A percentile compares a stretch with the other conserved stretches of the same genome.
These are phyloP conservation scores for Gallinago solitaria DNA, from an alignment of 2,797 vertebrate species.

Conservation along the genomic window DNA sequence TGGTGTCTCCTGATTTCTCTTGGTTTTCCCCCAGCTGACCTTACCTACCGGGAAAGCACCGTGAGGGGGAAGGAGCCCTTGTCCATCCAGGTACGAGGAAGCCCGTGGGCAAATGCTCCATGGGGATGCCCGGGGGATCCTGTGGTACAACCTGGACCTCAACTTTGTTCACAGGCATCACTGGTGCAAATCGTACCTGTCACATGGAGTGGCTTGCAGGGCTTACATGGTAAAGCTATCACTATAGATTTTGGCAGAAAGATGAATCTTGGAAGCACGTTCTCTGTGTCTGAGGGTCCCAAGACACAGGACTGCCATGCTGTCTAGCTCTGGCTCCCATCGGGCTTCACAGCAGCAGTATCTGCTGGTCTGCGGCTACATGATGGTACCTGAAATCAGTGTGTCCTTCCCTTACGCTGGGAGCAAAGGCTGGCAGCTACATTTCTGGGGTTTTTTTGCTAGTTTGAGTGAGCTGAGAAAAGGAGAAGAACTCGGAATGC, in stretches of 20 bases:
- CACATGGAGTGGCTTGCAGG: rapidly evolving
- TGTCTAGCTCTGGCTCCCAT: background rate
- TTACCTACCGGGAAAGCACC: background rate
- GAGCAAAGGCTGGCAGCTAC: background rate
- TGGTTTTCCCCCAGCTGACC: background rate
- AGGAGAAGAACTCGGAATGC: background rate
- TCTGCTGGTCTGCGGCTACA: background rate
- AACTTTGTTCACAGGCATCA: background rate
- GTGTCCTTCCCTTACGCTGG: rapidly evolving
- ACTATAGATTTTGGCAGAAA: background rate
- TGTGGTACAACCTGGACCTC: background rate
- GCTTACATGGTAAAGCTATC: background rate
- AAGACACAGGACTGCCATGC: background rate
- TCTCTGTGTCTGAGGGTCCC: background rate
- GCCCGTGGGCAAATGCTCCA: rapidly evolving
- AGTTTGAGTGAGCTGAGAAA: background rate
- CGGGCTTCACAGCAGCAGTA: rapidly evolving
- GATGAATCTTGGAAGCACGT: background rate
- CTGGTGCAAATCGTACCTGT: rapidly evolving
- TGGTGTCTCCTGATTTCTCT: background rate
- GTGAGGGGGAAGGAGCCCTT: background rate
- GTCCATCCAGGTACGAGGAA: background rate
- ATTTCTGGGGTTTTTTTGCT: background rate
- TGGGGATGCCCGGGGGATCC: rapidly evolving
- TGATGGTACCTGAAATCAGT: background rate